Conservation (phyloP, 1,140 invertebrate species). For the Ridgeia piscesae region DNA sequence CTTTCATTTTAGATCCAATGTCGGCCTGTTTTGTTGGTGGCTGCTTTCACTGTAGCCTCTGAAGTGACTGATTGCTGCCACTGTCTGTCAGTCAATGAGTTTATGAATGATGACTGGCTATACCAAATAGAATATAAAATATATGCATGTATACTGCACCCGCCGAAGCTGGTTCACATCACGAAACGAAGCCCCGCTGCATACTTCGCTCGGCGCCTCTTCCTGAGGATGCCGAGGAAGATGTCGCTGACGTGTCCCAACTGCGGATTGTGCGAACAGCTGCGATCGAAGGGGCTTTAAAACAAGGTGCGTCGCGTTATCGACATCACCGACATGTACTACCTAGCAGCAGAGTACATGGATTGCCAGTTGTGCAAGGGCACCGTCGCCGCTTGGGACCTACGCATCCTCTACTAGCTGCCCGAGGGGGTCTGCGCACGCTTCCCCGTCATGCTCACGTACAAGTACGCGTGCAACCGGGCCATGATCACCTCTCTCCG, state of each 20-base stretch:
- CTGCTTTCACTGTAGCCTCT: too few species aligned
- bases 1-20: too few species aligned
- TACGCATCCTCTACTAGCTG: not conserved
- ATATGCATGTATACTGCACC: too few species aligned
- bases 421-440: not conserved
- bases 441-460: not conserved
- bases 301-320: not conserved
- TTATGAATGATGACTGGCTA: too few species aligned
- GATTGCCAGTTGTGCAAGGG: not conserved
- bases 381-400: not conserved
- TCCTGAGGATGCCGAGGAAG: not conserved
- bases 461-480: not conserved
- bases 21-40: too few species aligned
- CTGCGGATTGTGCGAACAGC: not conserved
- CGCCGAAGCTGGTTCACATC: too few species aligned
- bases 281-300: not conserved
- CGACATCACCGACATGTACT: not conserved
- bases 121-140: too few species aligned
- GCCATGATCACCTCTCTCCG: not conserved
- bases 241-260: not conserved
- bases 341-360: not conserved
- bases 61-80: too few species aligned
- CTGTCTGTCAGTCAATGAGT: too few species aligned
- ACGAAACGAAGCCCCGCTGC: too few species aligned
- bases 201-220: conserved; percentile 1